Conservation (phyloP, 2,113 vertebrate genomes). For the Indicator indicator region DNA sequence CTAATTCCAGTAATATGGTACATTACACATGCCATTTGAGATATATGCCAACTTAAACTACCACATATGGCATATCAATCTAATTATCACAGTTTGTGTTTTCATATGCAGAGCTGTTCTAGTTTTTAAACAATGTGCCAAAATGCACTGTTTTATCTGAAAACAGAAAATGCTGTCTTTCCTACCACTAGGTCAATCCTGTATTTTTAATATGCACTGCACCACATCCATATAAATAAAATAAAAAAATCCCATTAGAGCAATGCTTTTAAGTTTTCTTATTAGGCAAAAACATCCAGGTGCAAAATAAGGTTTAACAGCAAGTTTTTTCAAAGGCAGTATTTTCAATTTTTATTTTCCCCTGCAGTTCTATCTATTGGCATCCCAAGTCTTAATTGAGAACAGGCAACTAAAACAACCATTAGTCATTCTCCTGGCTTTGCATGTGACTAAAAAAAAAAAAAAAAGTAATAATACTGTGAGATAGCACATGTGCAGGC, state of each 20-base stretch:
- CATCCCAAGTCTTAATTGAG: background rate
- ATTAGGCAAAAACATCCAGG: background rate
- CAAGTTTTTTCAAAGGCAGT: background rate
- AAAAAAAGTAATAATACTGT: background rate
- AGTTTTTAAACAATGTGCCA: slow-evolving; percentile 73
- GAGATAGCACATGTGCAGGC: background rate
- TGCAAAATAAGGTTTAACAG: background rate
- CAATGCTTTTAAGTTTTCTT: background rate
- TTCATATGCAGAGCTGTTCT: slow-evolving; percentile 62
- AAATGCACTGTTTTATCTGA: slow-evolving; percentile 46
- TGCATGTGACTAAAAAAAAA: background rate
- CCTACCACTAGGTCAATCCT: background rate
- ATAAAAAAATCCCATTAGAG: background rate
- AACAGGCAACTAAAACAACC: background rate
- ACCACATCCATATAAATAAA: background rate
- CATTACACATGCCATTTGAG: slow-evolving; percentile 67
- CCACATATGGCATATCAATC: slow-evolving; percentile 64
- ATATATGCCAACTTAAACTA: slow-evolving; percentile 68
- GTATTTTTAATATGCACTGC: background rate
- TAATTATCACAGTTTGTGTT: slow-evolving; percentile 77
- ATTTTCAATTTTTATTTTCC: background rate
- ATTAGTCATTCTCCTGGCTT: background rate
- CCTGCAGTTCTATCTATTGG: background rate
- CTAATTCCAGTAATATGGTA: slow-evolving; percentile 52
- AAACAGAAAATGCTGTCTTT: slow-evolving; percentile 51